Conservation (phyloP, 2,888 invertebrate genomes). For the Podabrus alpinus region DNA sequence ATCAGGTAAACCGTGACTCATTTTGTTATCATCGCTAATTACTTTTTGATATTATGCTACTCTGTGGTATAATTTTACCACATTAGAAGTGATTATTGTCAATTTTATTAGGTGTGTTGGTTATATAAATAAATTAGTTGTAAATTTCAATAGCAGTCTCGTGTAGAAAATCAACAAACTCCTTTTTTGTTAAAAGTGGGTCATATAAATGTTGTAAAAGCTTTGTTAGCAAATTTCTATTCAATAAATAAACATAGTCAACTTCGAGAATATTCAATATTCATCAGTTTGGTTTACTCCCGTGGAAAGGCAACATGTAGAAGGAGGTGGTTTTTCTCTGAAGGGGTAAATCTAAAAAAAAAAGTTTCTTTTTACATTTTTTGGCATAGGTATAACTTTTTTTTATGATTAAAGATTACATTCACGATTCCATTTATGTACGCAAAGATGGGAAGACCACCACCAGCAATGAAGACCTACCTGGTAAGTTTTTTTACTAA, state of each 20-base stretch:
- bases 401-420: slow-evolving; percentile 45
- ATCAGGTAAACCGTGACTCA: neutral
- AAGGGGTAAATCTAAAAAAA: neutral
- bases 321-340: neutral
- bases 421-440: slow-evolving; percentile 47
- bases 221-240: neutral
- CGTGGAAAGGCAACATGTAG: neutral
- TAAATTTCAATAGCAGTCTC: neutral
- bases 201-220: neutral
- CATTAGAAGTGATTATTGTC: no score
- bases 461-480: slow-evolving; percentile 38
- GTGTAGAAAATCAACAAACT: neutral
- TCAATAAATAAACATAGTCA: neutral
- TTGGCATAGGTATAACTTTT: neutral
- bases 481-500: slow-evolving; percentile 36
- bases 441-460: slow-evolving; percentile 32
- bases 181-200: neutral
- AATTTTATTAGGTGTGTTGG: neutral
- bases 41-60: neutral
- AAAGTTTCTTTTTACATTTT: neutral
- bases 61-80: neutral
- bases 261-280: neutral
- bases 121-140: neutral
- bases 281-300: neutral
- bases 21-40: neutral